Conservation (phyloP, 2,888 invertebrate genomes). For the Drosophila leonis region DNA sequence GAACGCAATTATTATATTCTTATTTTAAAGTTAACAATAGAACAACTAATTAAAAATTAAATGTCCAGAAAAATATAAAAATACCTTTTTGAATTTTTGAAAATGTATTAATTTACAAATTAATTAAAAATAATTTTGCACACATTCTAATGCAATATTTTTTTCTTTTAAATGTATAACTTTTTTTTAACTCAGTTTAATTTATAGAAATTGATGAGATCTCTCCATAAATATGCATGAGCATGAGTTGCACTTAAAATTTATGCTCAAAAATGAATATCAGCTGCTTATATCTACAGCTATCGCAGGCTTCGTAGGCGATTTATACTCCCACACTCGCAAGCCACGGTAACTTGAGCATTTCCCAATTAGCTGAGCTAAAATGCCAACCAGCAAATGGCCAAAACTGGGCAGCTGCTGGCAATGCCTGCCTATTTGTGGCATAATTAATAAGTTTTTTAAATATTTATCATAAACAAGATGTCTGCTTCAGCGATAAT, state of each 20-base stretch:
- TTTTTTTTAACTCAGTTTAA: not conserved
- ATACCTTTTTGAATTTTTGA: too few relatives aligned
- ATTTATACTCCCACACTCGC: slow-evolving; percentile 50
- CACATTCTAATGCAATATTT: not conserved
- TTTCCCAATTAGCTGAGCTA: slow-evolving; percentile 69
- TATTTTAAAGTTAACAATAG: not conserved
- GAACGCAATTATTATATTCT: not conserved
- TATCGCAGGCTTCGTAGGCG: slow-evolving; percentile 20
- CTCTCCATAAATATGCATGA: slow-evolving; percentile 45
- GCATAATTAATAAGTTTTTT: slow-evolving; percentile 77
- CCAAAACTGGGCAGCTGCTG: slow-evolving; percentile 22
- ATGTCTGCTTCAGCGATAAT: slow-evolving; percentile 62
- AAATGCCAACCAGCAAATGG: slow-evolving; percentile 52
- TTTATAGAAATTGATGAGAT: not conserved
- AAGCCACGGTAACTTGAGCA: slow-evolving; percentile 34
- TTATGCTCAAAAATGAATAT: slow-evolving; percentile 25
- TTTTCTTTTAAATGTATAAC: not conserved
- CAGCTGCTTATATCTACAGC: slow-evolving; percentile 25
- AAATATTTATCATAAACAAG: slow-evolving; percentile 78
- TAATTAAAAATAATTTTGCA: not conserved
- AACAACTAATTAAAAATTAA: not conserved
- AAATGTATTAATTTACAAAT: too few relatives aligned
- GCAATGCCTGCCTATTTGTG: slow-evolving; percentile 64
- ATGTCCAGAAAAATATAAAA: not conserved
- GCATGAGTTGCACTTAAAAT: slow-evolving; percentile 33